Base-by-base conservation (phyloP, 2,113 vertebrate genomes). In the Notiomystis cincta region DNA sequence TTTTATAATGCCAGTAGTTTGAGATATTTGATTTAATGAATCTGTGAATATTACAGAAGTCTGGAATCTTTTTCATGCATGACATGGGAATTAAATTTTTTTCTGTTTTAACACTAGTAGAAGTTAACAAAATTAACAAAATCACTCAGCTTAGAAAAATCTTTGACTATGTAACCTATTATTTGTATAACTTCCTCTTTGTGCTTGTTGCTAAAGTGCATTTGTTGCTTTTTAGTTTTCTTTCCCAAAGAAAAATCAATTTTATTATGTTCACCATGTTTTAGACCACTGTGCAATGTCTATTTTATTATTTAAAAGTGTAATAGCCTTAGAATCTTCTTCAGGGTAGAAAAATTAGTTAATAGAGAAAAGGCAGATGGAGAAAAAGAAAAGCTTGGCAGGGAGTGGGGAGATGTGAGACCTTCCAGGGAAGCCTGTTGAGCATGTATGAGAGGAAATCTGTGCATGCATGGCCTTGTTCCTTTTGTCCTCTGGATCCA, bases 331-430 rank as follows among this genome's bases (percentile, higher is more conserved):
- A 81, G 64, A 78, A 75, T 93, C 58, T 90, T 88, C 94, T 90
- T 90, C 82, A 73, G 58, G 23, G 33, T 35, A 33, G 12, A 69
- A 94, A 93, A 85, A 53, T 45, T 66, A 92, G 58, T 77, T 94
- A 88, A 81, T 35, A 86, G 85, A 80, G 62, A 50, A 81, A 95
- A 93, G 72, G 93, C 86, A 95, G 89, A 81, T 85, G 92, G 71
- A 70, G 80, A 67, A 90, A 89, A 90, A 93, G 76, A 96, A 96
- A 97, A 93, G 86, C 94, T 87, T 95, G 86, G 86, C 42, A 31
- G 93, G 88, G 79, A 89, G 64, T 37, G 54, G 38, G 76, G 61
- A 96, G 96, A 95, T 95, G 58, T 93, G 91, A 97, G 71, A 71
- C 45, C 58, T 90, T 51, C 7, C 31, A 48, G 87, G 69, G 90